These are phyloP conservation scores for Bagarius yarrelli DNA, from an alignment of 2,113 vertebrate species.

Conservation along the genomic window DNA sequence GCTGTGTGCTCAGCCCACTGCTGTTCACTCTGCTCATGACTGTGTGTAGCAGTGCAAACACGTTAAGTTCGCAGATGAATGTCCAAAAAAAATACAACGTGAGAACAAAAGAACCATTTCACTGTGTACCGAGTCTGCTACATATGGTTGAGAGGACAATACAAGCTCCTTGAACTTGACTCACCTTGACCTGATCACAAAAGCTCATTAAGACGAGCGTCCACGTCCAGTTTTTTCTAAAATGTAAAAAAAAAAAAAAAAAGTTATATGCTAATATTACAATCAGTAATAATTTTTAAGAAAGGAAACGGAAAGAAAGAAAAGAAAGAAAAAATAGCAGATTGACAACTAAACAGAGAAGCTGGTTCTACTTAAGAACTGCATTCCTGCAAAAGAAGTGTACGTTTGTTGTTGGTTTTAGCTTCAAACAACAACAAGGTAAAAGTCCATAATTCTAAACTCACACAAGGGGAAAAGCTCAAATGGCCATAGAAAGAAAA, in stretches of 20 bases:
- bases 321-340: slow-evolving; percentile 18
- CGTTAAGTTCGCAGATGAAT: too few relatives aligned
- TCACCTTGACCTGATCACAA: slow-evolving; percentile 95
- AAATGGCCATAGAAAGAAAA: slow-evolving; percentile 36
- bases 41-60: too few relatives aligned
- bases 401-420: slow-evolving; percentile 26
- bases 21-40: too few relatives aligned
- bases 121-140: too few relatives aligned
- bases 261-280: neutral
- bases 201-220: slow-evolving; percentile 86
- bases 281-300: neutral
- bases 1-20: too few relatives aligned
- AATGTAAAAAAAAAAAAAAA: slow-evolving; percentile 41
- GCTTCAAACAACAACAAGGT: neutral
- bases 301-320: neutral
- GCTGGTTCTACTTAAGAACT: slow-evolving; percentile 15
- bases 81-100: too few relatives aligned
- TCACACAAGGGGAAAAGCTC: slow-evolving; percentile 28
- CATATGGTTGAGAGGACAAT: too few relatives aligned
- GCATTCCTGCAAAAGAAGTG: slow-evolving; percentile 13
- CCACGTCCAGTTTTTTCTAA: slow-evolving; percentile 93
- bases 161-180: too few relatives aligned
- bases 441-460: slow-evolving; percentile 10
- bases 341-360: slow-evolving; percentile 30
- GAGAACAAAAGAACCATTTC: too few relatives aligned